These are phyloP conservation scores for Pao palembangensis DNA, from an alignment of 2,113 vertebrate genomes.

Conservation along the genomic window DNA sequence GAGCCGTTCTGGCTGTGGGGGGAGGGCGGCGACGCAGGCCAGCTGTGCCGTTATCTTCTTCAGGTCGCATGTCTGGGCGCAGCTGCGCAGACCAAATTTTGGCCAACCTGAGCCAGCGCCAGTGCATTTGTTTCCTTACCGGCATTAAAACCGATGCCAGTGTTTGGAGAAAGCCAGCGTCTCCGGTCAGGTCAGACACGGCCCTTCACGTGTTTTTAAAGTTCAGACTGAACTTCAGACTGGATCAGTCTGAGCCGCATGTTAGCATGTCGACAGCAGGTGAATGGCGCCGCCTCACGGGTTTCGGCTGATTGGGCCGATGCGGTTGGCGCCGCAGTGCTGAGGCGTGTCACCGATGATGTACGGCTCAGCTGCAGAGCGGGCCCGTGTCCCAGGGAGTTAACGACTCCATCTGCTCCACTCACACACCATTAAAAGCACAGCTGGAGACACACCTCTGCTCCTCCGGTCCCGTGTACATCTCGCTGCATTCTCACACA, in stretches of 20 bases:
- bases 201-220: no score
- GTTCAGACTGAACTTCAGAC: no score
- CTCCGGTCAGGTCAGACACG: no score
- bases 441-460: conserved; percentile 67
- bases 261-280: no score
- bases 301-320: no score
- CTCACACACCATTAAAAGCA: conserved; percentile 65
- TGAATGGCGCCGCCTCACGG: no score
- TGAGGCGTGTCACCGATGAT: conserved; percentile 32
- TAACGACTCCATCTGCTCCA: conserved; percentile 66
- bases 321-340: conserved; percentile 23
- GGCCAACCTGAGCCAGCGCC: not conserved
- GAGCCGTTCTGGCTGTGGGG: no score
- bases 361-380: conserved; percentile 36
- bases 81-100: no score
- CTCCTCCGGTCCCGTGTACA: conserved; percentile 1
- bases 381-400: conserved; percentile 50
- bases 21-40: no score
- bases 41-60: not conserved
- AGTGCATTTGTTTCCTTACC: not conserved
- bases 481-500: not conserved
- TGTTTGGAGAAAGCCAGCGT: not conserved
- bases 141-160: not conserved
- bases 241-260: no score
- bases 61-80: not conserved